Evolutionary conservation across 2,888 invertebrate species (phyloP), one percentile per base, ranked within the genome.

Genomic region (Agrotis clavis): DNA sequence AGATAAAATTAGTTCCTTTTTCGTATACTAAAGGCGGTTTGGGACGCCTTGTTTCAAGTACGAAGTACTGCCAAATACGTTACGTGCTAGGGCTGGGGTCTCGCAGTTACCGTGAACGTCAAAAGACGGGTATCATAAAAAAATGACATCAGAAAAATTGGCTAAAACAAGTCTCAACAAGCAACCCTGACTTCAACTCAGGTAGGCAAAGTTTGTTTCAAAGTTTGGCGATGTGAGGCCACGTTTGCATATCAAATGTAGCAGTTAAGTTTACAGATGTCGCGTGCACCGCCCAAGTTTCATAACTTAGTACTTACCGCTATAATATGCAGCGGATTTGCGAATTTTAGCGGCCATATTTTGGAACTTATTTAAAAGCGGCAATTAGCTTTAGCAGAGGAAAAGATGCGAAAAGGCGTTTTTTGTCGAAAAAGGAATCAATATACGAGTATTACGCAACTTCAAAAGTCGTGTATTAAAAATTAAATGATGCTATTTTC

Each of bases 191-290:
- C 60, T 61, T n/a, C 41, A 18, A 11, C 53, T 13, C 73, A 84
- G 82, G 79, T 77, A 78, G 63, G 13, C 63, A 71, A 87, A 87
- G 79, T 88, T 86, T 86, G 82, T 74, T 70, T 50, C 54, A 68
- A 87, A 89, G 82, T 89, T 88, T 77, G 78, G 61, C 69, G 75
- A 72, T 81, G 71, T 75, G 80, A 82, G 86, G 83, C 80, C 81
- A 80, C 75, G 86, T 89, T 90, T 89, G 89, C 89, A 90, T 91
- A 89, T 88, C 86, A 88, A 86, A 88, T 83, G 67, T 76, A 72
- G 59, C 73, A 81, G 74, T 79, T 79, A 77, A 82, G 80, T 82
- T 81, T 80, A 78, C 80, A 79, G 80, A 83, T 83, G 83, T 81
- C 78, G 83, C 82, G 79, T 76, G 82, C 83, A 79, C 60, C 79